Conservation (phyloP, 2,888 invertebrate genomes). For the Acrobasis repandana region DNA sequence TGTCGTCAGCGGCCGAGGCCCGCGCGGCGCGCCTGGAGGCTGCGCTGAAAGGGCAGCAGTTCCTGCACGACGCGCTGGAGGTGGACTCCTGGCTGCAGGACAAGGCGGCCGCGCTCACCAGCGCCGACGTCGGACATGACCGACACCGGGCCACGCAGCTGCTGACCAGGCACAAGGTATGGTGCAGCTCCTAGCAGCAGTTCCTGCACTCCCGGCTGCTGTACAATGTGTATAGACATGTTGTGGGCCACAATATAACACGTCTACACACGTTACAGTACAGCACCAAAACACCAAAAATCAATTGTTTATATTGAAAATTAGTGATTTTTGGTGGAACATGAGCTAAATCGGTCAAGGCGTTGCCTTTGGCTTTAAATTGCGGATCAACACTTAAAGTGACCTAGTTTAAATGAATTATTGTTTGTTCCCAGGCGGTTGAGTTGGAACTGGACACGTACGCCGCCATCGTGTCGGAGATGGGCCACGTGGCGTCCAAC, state of each 20-base stretch:
- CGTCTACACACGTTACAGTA: too few species aligned
- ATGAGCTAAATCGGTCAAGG: too few species aligned
- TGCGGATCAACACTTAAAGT: too few species aligned
- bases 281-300: too few species aligned
- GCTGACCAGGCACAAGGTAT: conserved; percentile 79
- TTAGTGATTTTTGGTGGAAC: too few species aligned
- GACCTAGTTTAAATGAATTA: too few species aligned
- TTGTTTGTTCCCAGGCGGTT: conserved; percentile 85
- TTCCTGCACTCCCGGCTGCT: neutral
- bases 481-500: conserved; percentile 92
- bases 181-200: neutral
- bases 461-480: conserved; percentile 94
- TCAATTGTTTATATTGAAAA: too few species aligned
- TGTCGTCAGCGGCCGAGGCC: conserved; percentile 87
- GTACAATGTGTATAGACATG: too few species aligned
- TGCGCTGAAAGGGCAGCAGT: conserved; percentile 95
- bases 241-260: too few species aligned
- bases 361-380: too few species aligned
- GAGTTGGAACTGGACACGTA: conserved; percentile 96
- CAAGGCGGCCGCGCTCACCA: conserved; percentile 90
- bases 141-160: conserved; percentile 95
- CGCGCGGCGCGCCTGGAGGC: conserved; percentile 91
- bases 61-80: conserved; percentile 94
- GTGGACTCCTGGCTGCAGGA: conserved; percentile 97
- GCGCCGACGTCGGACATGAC: conserved; percentile 95